Base-by-base conservation (phyloP, 92 coral and sea anemone species). In the Paramuricea clavata region DNA sequence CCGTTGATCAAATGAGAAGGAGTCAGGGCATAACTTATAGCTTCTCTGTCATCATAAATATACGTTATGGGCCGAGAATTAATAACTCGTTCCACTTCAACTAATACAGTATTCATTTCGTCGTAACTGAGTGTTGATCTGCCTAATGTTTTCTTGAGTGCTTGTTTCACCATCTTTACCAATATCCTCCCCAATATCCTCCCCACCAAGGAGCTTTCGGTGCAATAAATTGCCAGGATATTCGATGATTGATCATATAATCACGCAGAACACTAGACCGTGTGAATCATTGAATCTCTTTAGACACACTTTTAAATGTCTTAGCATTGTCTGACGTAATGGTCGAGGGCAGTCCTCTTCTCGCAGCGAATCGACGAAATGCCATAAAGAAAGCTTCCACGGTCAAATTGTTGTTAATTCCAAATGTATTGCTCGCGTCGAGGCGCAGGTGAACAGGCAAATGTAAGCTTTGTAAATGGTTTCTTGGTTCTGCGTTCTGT, bases 381-480 rank as follows among this genome's bases (percentile, higher is more conserved):
- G 89, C 84, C 52, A 52, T 34, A 47, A 86, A 47, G 12, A 85
- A 85, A 22, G 44, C 25, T 32, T 73, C 43, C 8, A 85, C 83
- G 34, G 60, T 75, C 12, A 85, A 50, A 74, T 75, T 47, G 36
- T 23, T 60, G 65, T 39, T 2, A 85, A 69, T 57, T 85, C 88
- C 57, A 85, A 41, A 54, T 85, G 82, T 52, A 75, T 72, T 30
- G 73, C 83, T 28, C 89, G 72, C 11, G 85, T 67, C 0, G 85
- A 65, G 2, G 79, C 89, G 30, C 89, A 77, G 7, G 89, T 86
- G 47, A 78, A 86, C 22, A 78, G 52, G 70, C 85, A 85, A 39
- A 86, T 34, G 23, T 85, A 76, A 12, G 74, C 74, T 39, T 60
- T 81, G 52, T 76, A 41, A 32, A 62, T 85, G 6, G 16, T 0